Evolutionary conservation across 2,113 vertebrate species (phyloP).

Genomic region (Oriolus oriolus): DNA sequence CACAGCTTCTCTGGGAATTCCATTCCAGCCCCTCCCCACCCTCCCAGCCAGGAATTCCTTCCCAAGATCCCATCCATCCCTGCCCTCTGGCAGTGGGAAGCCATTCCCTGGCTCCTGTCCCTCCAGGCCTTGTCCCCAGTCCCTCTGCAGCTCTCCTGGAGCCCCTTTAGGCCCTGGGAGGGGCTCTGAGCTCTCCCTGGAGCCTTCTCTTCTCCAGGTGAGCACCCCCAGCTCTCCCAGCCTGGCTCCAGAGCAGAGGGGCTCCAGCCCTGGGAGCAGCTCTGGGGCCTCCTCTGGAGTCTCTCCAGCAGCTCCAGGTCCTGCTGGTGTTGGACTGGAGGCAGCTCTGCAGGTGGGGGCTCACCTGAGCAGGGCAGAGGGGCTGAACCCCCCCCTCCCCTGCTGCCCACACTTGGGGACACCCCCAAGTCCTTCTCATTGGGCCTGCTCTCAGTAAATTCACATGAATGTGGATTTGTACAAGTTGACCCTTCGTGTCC

Average conservation of each 20-base stretch:
- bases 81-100: background rate
- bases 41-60: background rate
- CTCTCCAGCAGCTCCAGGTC: background rate
- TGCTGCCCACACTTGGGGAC: background rate
- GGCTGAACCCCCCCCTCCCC: too few species aligned
- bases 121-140: background rate
- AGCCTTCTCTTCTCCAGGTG: rapidly evolving
- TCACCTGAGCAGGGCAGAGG: background rate
- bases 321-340: background rate
- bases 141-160: background rate
- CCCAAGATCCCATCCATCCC: background rate
- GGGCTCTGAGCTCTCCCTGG: background rate
- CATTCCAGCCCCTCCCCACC: background rate
- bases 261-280: background rate
- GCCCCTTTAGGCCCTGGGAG: background rate
- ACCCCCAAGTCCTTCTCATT: background rate
- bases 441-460: background rate
- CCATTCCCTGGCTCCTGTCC: background rate
- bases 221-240: background rate
- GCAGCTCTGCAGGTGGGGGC: background rate
- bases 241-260: background rate
- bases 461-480: rapidly evolving
- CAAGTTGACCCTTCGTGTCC: rapidly evolving
- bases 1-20: background rate
- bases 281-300: rapidly evolving